Evolutionary conservation across 2,888 invertebrate genomes (phyloP).

Genomic region (Adelphocoris suturalis): DNA sequence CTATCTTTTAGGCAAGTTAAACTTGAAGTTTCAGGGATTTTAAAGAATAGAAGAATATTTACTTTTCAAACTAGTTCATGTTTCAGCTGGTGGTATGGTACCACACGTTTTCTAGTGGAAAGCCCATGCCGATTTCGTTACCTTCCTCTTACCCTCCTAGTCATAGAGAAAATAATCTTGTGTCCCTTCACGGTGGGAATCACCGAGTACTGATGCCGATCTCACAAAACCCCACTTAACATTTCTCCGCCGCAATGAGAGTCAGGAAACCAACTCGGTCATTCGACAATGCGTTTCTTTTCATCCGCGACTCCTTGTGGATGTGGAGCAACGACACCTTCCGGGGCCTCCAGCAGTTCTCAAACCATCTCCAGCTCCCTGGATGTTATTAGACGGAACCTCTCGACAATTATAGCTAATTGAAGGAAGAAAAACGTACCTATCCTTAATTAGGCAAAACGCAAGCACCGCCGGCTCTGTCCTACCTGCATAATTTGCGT

Average conservation of each 20-base stretch:
- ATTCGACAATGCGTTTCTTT: background rate
- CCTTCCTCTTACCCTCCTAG: too few relatives aligned
- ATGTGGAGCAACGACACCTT: constrained; percentile 55
- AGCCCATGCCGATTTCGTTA: too few relatives aligned
- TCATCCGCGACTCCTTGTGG: background rate
- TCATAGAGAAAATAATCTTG: too few relatives aligned
- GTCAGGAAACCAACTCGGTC: background rate
- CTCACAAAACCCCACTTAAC: background rate
- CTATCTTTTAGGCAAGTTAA: too few relatives aligned
- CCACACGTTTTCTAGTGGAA: too few relatives aligned
- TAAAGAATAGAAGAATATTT: too few relatives aligned
- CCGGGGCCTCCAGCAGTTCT: constrained; percentile 23
- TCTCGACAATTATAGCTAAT: constrained; percentile 60
- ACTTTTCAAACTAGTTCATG: too few relatives aligned
- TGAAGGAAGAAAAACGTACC: constrained; percentile 45
- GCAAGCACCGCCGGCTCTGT: constrained; percentile 21
- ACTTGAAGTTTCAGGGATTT: too few relatives aligned
- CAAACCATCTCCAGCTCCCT: background rate
- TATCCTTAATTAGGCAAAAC: constrained; percentile 44
- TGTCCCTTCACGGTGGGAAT: too few relatives aligned
- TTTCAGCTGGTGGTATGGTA: too few relatives aligned
- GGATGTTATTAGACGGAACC: constrained; percentile 41
- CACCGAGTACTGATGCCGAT: too few relatives aligned
- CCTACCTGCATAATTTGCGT: constrained; percentile 41
- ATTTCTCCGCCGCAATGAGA: background rate